Conservation (phyloP, 2,888 invertebrate genomes). For the Lissocephala sabroskyi region DNA sequence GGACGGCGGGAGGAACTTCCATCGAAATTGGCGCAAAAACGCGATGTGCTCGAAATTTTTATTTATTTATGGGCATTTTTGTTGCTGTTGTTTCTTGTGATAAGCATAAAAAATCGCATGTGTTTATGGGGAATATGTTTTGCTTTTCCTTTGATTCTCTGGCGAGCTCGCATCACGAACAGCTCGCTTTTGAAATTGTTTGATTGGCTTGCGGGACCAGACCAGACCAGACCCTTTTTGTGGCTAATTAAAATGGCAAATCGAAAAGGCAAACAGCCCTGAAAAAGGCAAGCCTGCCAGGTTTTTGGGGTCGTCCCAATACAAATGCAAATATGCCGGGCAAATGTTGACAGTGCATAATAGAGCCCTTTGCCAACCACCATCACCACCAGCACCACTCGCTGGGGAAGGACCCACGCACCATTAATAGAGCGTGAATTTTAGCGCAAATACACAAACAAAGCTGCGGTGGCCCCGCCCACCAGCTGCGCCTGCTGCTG, state of each 20-base stretch:
- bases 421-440: constrained; percentile 67
- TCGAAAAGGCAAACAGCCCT: constrained; percentile 25
- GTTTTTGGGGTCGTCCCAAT: no score
- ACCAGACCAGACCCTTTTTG: no score
- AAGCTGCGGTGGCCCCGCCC: neutral
- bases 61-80: constrained; percentile 43
- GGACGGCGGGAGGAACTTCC: neutral
- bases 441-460: constrained; percentile 40
- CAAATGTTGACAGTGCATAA: constrained; percentile 40
- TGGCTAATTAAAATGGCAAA: constrained; percentile 61
- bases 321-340: neutral
- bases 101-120: constrained; percentile 2
- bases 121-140: no score
- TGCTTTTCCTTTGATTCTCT: no score
- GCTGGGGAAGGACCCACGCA: constrained; percentile 13
- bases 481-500: constrained; percentile 1
- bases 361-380: constrained; percentile 1
- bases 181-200: no score
- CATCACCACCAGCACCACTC: no score
- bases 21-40: constrained; percentile 39
- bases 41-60: constrained; percentile 39
- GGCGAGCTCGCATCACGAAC: no score
- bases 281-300: constrained; percentile 5
- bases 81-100: constrained; percentile 24
- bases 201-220: constrained; percentile 2